A percentile compares a stretch with the other conserved stretches of the same genome.
These are phyloP conservation scores for Caenorhabditis remanei DNA, from an alignment of 1,140 invertebrate species.

Conservation along the genomic window DNA sequence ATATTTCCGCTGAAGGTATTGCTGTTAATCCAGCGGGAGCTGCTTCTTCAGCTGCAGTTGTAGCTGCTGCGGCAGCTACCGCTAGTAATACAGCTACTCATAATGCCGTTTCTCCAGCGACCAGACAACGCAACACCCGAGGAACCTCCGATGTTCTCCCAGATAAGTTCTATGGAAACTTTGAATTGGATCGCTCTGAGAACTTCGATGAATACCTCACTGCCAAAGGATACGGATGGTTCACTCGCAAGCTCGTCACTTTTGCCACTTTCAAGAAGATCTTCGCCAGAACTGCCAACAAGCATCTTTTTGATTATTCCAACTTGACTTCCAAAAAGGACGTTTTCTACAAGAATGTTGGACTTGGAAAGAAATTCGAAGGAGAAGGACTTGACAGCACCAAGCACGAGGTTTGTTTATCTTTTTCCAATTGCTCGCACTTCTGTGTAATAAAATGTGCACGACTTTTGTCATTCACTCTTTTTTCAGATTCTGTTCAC, in stretches of 20 bases:
- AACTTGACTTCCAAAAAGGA: conserved; percentile 72
- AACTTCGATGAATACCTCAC: conserved; percentile 76
- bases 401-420: conserved; percentile 68
- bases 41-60: neutral
- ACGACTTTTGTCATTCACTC: neutral
- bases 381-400: conserved; percentile 72
- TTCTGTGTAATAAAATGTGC: neutral
- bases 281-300: conserved; percentile 59
- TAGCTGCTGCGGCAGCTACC: neutral
- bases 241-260: conserved; percentile 75
- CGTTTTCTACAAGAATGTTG: conserved; percentile 68
- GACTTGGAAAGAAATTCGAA: conserved; percentile 67
- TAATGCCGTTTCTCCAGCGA: neutral
- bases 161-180: conserved; percentile 73
- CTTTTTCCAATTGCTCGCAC: too few relatives aligned
- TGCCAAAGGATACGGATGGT: conserved; percentile 73
- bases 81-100: neutral
- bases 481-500: conserved; percentile 71
- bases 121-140: neutral
- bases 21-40: neutral
- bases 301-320: conserved; percentile 65
- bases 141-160: conserved; percentile 61
- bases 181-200: conserved; percentile 73
- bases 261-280: conserved; percentile 74
- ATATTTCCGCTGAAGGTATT: neutral